Evolutionary conservation across 2,888 invertebrate species (phyloP).

Genomic region (Dynastes tityus): DNA sequence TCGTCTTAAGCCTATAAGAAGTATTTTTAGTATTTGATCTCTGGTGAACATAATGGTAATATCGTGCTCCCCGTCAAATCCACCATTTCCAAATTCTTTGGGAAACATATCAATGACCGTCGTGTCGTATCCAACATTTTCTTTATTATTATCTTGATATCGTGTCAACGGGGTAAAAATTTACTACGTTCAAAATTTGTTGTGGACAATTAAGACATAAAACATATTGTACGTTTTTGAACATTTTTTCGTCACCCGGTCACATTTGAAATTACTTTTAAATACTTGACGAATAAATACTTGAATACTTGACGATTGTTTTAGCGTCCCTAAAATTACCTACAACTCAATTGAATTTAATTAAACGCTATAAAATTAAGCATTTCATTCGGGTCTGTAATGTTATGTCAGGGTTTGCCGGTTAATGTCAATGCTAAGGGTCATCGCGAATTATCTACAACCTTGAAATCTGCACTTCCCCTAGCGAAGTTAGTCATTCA

Average conservation of each 20-base stretch:
- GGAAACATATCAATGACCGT: conserved; percentile 80
- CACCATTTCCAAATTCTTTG: conserved; percentile 93
- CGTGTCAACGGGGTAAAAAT: conserved; percentile 54
- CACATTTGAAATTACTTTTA: too few species aligned
- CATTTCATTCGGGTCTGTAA: too few species aligned
- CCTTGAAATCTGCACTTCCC: too few species aligned
- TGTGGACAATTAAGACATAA: conserved; percentile 14
- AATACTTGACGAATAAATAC: too few species aligned
- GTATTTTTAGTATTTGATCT: conserved; percentile 92
- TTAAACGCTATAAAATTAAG: too few species aligned
- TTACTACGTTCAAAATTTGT: not conserved
- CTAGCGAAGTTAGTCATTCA: too few species aligned
- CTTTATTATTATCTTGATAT: conserved; percentile 69
- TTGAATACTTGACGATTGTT: too few species aligned
- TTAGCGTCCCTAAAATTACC: too few species aligned
- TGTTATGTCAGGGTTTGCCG: too few species aligned
- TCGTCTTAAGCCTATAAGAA: conserved; percentile 94
- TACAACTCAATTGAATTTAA: too few species aligned
- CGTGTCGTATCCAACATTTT: conserved; percentile 60
- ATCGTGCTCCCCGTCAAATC: conserved; percentile 87
- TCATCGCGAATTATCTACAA: too few species aligned
- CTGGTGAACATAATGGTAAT: conserved; percentile 76
- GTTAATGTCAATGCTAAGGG: too few species aligned
- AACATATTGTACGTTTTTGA: not conserved
- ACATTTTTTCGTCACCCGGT: conserved; percentile 14